Evolutionary conservation across 2,888 invertebrate genomes (phyloP).

Genomic region (Tineola bisselliella): DNA sequence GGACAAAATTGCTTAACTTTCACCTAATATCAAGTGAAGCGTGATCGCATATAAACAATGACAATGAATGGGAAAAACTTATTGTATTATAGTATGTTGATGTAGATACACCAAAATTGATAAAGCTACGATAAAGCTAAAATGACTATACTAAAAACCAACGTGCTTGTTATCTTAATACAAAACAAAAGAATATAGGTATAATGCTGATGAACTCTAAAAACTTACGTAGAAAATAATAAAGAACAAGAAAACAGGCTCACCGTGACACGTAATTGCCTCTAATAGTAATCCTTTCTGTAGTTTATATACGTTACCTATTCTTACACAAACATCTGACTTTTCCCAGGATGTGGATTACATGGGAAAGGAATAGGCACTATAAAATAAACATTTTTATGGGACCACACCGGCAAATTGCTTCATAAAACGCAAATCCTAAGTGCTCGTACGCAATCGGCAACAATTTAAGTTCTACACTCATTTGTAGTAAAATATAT

Average conservation of each 20-base stretch:
- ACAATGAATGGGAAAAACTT: no score
- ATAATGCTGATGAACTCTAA: background rate
- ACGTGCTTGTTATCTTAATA: no score
- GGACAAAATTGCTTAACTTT: no score
- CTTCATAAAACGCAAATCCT: conserved; percentile 56
- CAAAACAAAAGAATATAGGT: no score
- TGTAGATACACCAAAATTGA: background rate
- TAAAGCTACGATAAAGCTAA: background rate
- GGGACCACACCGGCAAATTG: conserved; percentile 49
- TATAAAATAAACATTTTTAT: conserved; percentile 54
- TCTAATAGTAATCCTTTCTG: conserved; percentile 5
- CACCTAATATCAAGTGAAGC: no score
- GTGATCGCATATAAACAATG: no score
- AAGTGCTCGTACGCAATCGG: conserved; percentile 5
- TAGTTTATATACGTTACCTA: conserved; percentile 19
- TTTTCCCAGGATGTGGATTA: conserved; percentile 33
- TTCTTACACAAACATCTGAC: conserved; percentile 28
- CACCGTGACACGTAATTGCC: background rate
- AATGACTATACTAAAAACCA: background rate
- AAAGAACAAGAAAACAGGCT: background rate
- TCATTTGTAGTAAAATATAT: background rate
- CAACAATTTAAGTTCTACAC: background rate
- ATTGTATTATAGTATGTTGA: no score
- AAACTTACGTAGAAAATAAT: conserved; percentile 1
- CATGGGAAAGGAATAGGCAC: conserved; percentile 41